These are phyloP conservation scores for Thecocarcelia acutangulata DNA, from an alignment of 2,888 invertebrate species.

Conservation along the genomic window DNA sequence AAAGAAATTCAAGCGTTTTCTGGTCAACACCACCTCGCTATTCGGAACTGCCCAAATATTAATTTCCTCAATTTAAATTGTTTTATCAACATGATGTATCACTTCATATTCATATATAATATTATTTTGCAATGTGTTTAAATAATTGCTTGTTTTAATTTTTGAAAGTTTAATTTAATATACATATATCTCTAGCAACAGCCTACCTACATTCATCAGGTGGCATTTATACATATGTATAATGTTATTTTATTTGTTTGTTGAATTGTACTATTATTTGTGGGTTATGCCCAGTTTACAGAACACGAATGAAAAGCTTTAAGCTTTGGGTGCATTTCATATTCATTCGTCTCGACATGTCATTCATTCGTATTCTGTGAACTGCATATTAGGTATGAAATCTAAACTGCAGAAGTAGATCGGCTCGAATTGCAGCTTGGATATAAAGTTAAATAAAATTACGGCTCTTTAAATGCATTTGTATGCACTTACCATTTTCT, in stretches of 20 bases:
- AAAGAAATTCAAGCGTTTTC: slow-evolving; percentile 88
- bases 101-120: slow-evolving; percentile 2
- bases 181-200: not conserved
- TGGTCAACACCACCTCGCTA: slow-evolving; percentile 88
- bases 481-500: too few relatives aligned
- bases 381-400: slow-evolving; percentile 1
- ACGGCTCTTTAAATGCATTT: too few relatives aligned
- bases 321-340: too few relatives aligned
- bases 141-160: not conserved
- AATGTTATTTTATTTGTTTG: too few relatives aligned
- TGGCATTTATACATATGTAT: too few relatives aligned
- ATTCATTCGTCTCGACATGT: too few relatives aligned
- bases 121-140: not conserved
- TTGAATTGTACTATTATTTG: too few relatives aligned
- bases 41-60: slow-evolving; percentile 83
- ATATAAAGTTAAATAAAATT: not conserved
- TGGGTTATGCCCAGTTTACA: too few relatives aligned
- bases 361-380: not conserved
- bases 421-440: too few relatives aligned
- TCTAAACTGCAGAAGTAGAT: not conserved
- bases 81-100: slow-evolving; percentile 18
- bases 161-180: not conserved
- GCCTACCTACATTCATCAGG: too few relatives aligned
- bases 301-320: too few relatives aligned
- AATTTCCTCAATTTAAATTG: slow-evolving; percentile 32